Conservation (phyloP, 2,888 invertebrate species). For the Idaea aversata region DNA sequence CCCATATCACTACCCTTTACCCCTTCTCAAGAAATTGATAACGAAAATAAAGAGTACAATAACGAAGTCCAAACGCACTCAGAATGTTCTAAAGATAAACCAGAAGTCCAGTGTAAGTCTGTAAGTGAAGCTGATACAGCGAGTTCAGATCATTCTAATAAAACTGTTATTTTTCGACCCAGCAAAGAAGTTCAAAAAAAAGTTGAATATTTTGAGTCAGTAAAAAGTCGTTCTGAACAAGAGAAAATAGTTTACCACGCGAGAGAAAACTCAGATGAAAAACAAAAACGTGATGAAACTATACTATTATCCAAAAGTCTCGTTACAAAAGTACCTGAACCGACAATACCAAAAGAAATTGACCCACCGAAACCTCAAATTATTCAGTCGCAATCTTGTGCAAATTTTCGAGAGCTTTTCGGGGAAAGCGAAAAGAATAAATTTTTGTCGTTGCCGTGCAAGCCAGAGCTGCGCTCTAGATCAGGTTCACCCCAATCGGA, state of each 20-base stretch:
- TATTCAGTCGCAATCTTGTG: conserved; percentile 84
- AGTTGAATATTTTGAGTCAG: conserved; percentile 90
- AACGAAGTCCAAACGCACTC: conserved; percentile 32
- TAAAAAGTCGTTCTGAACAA: conserved; percentile 75
- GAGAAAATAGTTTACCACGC: conserved; percentile 75
- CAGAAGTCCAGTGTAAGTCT: conserved; percentile 60
- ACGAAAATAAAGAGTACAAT: conserved; percentile 11
- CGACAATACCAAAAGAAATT: conserved; percentile 26
- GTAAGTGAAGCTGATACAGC: conserved; percentile 86
- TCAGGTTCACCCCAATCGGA: conserved; percentile 79
- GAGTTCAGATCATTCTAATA: conserved; percentile 86
- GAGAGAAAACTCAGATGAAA: conserved; percentile 74
- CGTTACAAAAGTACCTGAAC: not conserved
- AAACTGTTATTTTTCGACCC: conserved; percentile 83
- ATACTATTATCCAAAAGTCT: conserved; percentile 4
- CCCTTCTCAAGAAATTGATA: conserved; percentile 14
- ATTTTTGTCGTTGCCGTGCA: conserved; percentile 77
- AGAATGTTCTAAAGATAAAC: conserved; percentile 52
- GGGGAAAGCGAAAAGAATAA: conserved; percentile 85
- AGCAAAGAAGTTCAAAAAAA: conserved; percentile 85
- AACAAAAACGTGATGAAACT: conserved; percentile 54
- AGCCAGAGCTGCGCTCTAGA: conserved; percentile 66
- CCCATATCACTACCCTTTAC: not conserved
- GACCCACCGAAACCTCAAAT: conserved; percentile 53
- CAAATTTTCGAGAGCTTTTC: conserved; percentile 90